These are phyloP conservation scores for Drosophila mayri DNA, from an alignment of 1,140 invertebrate species.

Conservation along the genomic window DNA sequence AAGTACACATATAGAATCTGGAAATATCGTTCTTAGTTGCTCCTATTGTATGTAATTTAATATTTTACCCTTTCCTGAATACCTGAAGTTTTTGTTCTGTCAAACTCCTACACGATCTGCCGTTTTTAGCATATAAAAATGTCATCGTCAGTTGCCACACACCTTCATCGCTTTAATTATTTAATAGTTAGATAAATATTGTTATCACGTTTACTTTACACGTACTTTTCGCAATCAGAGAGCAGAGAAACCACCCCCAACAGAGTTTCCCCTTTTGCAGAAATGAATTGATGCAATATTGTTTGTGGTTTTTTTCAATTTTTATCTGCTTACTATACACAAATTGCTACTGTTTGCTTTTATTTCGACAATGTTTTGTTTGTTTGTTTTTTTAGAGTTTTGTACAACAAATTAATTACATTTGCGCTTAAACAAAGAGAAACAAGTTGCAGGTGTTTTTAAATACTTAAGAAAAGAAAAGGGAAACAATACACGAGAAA, in stretches of 20 bases:
- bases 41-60: slow-evolving; percentile 29
- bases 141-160: slow-evolving; percentile 9
- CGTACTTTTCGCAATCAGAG: slow-evolving; percentile 12
- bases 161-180: slow-evolving; percentile 1
- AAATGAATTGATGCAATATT: slow-evolving; percentile 43
- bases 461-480: slow-evolving; percentile 64
- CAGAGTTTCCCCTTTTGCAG: slow-evolving; percentile 11
- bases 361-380: slow-evolving; percentile 68
- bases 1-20: slow-evolving; percentile 49
- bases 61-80: slow-evolving; percentile 43
- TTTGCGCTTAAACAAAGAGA: slow-evolving; percentile 70
- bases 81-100: slow-evolving; percentile 49
- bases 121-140: slow-evolving; percentile 39
- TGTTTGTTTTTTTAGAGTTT: slow-evolving; percentile 41
- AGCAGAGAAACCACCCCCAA: slow-evolving; percentile 36
- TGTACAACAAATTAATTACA: slow-evolving; percentile 76
- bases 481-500: slow-evolving; percentile 18
- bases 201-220: slow-evolving; percentile 49
- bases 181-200: slow-evolving; percentile 43
- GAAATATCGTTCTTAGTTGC: slow-evolving; percentile 46
- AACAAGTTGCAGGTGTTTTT: slow-evolving; percentile 48
- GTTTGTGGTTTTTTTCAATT: slow-evolving; percentile 44
- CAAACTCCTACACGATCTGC: slow-evolving; percentile 28
- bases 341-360: slow-evolving; percentile 77
- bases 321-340: slow-evolving; percentile 78